Conservation (phyloP, 2,797 vertebrate genomes). For the Carcharodon carcharias region DNA sequence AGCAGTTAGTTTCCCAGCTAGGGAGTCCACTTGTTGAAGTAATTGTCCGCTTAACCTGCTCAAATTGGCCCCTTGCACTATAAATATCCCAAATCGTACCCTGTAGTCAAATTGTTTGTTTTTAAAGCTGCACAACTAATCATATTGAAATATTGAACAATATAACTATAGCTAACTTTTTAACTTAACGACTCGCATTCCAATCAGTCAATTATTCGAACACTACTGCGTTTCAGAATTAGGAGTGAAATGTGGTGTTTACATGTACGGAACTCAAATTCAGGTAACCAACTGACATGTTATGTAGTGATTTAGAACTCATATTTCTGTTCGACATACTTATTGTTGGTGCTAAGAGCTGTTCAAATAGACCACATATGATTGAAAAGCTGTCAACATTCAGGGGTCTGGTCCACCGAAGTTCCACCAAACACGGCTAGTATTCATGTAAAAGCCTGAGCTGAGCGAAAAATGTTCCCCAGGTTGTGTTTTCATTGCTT, state of each 20-base stretch:
- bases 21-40: not conserved
- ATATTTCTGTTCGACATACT: not conserved
- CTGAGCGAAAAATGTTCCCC: not conserved
- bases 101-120: not conserved
- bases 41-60: not conserved
- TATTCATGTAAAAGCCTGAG: not conserved
- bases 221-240: not conserved
- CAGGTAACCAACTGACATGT: not conserved
- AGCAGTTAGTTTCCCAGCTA: not conserved
- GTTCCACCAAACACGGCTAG: not conserved
- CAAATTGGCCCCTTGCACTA: not conserved
- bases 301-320: not conserved
- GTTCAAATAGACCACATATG: not conserved
- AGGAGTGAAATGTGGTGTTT: not conserved
- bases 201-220: not conserved
- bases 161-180: not conserved
- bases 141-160: not conserved
- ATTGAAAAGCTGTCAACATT: conserved; percentile 1
- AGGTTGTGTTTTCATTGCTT: conserved; percentile 10
- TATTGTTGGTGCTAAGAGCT: not conserved
- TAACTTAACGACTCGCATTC: not conserved
- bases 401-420: not conserved
- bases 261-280: not conserved
- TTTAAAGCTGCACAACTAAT: not conserved
- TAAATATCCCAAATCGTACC: not conserved